Base-by-base conservation (phyloP, 2,888 invertebrate genomes). In the Mayetiola destructor region DNA sequence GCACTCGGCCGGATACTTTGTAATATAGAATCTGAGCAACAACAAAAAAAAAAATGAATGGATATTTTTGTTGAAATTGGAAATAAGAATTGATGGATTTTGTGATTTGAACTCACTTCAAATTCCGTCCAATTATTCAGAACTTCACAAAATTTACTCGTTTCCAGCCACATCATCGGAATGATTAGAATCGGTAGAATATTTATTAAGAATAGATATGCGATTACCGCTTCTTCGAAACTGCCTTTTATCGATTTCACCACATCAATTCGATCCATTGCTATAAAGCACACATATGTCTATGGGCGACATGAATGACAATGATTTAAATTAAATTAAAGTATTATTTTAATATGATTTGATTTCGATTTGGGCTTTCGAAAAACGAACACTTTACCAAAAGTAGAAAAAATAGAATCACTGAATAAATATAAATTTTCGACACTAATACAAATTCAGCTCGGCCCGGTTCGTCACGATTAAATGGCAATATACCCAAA, bases 151-250 rank as follows among this genome's bases (percentile, higher is more conserved):
- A 83, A 76, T 67, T 82, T 82, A n/a, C 70, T 69, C 0, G 81
- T 77, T 65, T 84, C 84, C 62, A 79, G 79, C 80, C 84, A 83
- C 57, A 82, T 68, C 52, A 84, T 75, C 0, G 83, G 83, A 42
- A 82, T 76, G 0, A 76, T 69, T 14, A 80, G 68, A 64, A 84
- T 75, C 0, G 84, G 84, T 59, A 84, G 73, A 59, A 85, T 73
- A 65, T 84, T 84, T 1, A 84, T 81, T n/a, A 82, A 77, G 63
- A 85, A 85, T 1, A 85, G 71, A 65, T 85, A 85, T 59, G 83
- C 84, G 63, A 85, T 84, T 0, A 84, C 85, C 1, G 83, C 82
- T 68, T 85, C 84, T 63, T 84, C 85, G 60, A 85, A 85, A 61
- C 81, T 78, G 0, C 82, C 82, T 65, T 81, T 82, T 1, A 80